Base-by-base conservation (phyloP, 1,140 invertebrate species). In the Ylistrum balloti region DNA sequence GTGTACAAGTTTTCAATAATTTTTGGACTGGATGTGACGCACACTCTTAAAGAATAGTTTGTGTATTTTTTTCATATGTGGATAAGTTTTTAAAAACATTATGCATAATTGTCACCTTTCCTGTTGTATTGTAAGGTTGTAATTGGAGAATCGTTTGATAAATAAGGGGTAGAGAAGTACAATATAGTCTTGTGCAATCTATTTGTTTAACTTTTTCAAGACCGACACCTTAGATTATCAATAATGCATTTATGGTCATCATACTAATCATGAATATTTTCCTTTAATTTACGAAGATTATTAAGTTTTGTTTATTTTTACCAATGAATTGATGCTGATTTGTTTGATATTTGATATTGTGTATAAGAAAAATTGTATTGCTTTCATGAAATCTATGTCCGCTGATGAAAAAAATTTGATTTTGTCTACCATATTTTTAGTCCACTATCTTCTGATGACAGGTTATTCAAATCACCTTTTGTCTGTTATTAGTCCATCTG, bases 341-440 rank as follows among this genome's bases (percentile, higher is more conserved):
- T 74, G n/a, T 74, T n/a, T n/a, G n/a, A n/a, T n/a, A n/a, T n/a
- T n/a, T 74, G 56, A 74, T 74, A 74, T 74, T 28, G 5, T 74
- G 17, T 45, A 28, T 74, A 17, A 28, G 28, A n/a, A n/a, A n/a
- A 28, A n/a, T 9, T 28, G 9, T n/a, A 74, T 45, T 74, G 56
- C 22, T 9, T 7, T 74, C 22, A 28, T 74, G 56, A 5, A 74
- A 74, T 74, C 5, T 2, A 74, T 74, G n/a, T 74, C n/a, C 0
- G 1, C 41, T 15, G 41, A 45, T 15, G 41, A 45, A 45, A 45
- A 45, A 9, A 45, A 38, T 13, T 38, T 38, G 35, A 38, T 7
- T 38, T 38, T 38, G 35, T 38, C 35, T 7, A 38, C 35, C n/a
- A n/a, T n/a, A n/a, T n/a, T n/a, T n/a, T n/a, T n/a, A n/a, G n/a